A percentile compares a stretch with the other conserved stretches of the same genome.
phyloP scores from a whole-genome alignment of 64 coral and sea anemone genomes.

The Pocillopora damicornis region DNA sequence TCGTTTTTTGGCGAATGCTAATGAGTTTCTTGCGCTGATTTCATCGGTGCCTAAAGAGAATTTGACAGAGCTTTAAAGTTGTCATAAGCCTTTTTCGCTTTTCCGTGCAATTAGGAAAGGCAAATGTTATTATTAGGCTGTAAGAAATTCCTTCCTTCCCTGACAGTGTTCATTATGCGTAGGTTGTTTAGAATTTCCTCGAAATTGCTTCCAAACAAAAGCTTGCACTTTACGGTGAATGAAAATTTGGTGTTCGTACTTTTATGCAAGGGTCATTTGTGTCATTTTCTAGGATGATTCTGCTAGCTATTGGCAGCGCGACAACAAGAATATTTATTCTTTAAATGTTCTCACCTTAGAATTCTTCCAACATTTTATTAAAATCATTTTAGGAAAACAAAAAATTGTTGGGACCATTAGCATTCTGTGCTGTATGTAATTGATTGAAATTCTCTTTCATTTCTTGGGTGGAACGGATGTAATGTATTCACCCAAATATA shows the following conservation, averaged over 20 bases:
- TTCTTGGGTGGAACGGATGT: not conserved
- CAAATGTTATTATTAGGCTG: not conserved
- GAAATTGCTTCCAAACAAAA: slow-evolving; percentile 28
- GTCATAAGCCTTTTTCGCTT: slow-evolving; percentile 29
- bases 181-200: slow-evolving; percentile 6
- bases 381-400: not conserved
- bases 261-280: not conserved
- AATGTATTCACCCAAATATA: not conserved
- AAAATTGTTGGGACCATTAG: not conserved
- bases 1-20: not conserved
- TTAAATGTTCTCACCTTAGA: too few relatives aligned
- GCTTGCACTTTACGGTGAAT: not conserved
- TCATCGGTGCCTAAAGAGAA: not conserved
- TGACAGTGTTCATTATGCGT: not conserved
- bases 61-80: slow-evolving; percentile 13
- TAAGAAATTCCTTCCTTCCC: not conserved
- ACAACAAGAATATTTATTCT: not conserved
- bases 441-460: not conserved
- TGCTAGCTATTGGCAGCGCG: not conserved
- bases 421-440: not conserved
- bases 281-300: not conserved
- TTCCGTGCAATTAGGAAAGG: slow-evolving; percentile 4
- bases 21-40: not conserved
- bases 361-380: not conserved
- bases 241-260: not conserved